phyloP scores from a whole-genome alignment of 2,797 vertebrate genomes.

The Tragopan temminckii region DNA sequence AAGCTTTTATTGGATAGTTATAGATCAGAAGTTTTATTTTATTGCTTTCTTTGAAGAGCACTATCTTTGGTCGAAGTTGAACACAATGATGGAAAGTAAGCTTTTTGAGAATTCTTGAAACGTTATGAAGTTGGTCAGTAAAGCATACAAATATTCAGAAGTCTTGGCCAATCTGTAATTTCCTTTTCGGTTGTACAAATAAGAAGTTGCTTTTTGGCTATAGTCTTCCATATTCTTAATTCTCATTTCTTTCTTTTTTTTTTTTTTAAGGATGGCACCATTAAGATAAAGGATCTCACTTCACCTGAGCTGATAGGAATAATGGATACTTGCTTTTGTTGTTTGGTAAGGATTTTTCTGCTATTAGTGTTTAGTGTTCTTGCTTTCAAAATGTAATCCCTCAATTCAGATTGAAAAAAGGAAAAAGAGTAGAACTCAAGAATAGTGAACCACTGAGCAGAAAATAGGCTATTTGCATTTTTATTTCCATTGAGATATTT shows the following conservation, averaged over 20 bases:
- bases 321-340: constrained; percentile 98
- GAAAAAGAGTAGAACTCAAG: fast-evolving
- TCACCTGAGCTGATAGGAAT: constrained; percentile 96
- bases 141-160: neutral
- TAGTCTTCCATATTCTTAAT: neutral
- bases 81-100: neutral
- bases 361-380: neutral
- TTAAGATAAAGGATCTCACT: constrained; percentile 95
- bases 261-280: constrained; percentile 89
- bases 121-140: neutral
- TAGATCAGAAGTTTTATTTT: neutral
- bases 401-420: neutral
- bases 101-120: neutral
- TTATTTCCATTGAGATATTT: neutral
- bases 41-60: neutral
- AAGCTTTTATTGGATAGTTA: neutral
- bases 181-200: neutral
- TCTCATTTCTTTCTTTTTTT: neutral
- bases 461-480: neutral
- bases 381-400: neutral
- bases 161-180: neutral
- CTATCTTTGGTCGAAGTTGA: neutral
- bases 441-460: neutral
- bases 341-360: constrained; percentile 88
- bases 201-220: neutral